Evolutionary conservation across 2,888 invertebrate genomes (phyloP).

Genomic region (Cephalotes varians): DNA sequence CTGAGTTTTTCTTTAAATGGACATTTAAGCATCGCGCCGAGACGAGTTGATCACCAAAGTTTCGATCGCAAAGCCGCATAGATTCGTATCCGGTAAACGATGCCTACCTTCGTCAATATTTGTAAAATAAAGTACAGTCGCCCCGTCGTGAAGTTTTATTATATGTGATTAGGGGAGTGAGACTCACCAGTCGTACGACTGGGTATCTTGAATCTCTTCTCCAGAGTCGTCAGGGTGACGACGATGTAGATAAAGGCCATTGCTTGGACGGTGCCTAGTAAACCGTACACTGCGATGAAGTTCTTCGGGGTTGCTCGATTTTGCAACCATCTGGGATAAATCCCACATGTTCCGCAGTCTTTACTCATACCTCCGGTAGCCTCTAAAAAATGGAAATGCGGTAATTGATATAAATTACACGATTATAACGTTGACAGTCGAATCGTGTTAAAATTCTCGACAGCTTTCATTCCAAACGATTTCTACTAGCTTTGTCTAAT

Average conservation of each 20-base stretch:
- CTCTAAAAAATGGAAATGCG: background rate
- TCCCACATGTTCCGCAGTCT: conserved; percentile 87
- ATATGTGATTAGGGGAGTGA: background rate
- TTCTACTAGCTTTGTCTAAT: background rate
- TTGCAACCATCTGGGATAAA: conserved; percentile 88
- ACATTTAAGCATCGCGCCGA: background rate
- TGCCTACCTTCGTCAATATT: background rate
- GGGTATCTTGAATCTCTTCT: conserved; percentile 90
- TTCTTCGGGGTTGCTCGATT: conserved; percentile 87
- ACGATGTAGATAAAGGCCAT: conserved; percentile 90
- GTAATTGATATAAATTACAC: background rate
- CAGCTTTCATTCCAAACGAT: background rate
- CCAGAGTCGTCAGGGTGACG: conserved; percentile 89
- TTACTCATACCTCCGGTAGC: conserved; percentile 75
- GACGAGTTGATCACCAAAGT: background rate
- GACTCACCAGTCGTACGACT: conserved; percentile 89
- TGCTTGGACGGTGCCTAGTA: conserved; percentile 89
- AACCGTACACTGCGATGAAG: conserved; percentile 88
- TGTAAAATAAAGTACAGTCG: background rate
- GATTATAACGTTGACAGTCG: conserved; percentile 20
- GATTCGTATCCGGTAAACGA: background rate
- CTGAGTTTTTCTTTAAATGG: background rate
- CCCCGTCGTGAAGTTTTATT: background rate
- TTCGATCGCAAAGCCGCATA: background rate
- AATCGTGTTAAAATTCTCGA: background rate